Conservation (phyloP, 2,797 vertebrate genomes). For the Acrossocheilus wenchowensis region DNA sequence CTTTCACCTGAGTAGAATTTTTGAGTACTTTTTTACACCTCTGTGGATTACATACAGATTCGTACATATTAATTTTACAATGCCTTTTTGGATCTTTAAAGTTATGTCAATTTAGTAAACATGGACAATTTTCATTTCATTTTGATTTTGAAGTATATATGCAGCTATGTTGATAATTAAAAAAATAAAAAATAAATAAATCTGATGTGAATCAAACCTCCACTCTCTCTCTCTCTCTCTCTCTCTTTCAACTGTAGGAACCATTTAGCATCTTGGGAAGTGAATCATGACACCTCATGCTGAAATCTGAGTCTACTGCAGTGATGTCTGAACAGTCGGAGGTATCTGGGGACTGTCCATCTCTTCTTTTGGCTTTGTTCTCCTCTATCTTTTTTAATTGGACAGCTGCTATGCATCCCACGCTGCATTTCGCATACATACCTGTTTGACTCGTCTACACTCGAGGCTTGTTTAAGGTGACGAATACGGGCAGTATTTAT, state of each 20-base stretch:
- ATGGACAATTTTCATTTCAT: background rate
- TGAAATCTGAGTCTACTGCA: slow-evolving; percentile 15
- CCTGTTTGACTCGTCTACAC: slow-evolving; percentile 67
- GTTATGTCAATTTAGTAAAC: background rate
- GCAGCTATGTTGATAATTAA: background rate
- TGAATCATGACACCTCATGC: background rate
- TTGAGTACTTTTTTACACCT: no score
- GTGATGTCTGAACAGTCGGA: background rate
- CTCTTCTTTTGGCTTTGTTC: slow-evolving; percentile 28
- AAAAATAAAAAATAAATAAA: background rate
- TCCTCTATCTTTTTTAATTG: slow-evolving; percentile 70
- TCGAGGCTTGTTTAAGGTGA: slow-evolving; percentile 78
- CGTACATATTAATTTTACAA: no score
- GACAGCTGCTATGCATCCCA: slow-evolving; percentile 76
- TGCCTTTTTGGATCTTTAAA: background rate
- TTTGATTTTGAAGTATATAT: background rate
- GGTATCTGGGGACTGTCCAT: slow-evolving; percentile 35
- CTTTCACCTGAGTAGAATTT: no score
- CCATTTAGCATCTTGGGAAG: background rate
- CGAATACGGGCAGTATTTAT: slow-evolving; percentile 78
- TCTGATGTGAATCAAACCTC: background rate
- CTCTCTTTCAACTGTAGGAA: background rate
- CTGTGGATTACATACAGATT: no score
- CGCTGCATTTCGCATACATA: slow-evolving; percentile 67
- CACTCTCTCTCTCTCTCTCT: background rate